A percentile compares a stretch with the other conserved stretches of the same genome.
Evolutionary conservation across 2,888 invertebrate genomes (phyloP).

Genomic region (Acanthosepion lycidas): DNA sequence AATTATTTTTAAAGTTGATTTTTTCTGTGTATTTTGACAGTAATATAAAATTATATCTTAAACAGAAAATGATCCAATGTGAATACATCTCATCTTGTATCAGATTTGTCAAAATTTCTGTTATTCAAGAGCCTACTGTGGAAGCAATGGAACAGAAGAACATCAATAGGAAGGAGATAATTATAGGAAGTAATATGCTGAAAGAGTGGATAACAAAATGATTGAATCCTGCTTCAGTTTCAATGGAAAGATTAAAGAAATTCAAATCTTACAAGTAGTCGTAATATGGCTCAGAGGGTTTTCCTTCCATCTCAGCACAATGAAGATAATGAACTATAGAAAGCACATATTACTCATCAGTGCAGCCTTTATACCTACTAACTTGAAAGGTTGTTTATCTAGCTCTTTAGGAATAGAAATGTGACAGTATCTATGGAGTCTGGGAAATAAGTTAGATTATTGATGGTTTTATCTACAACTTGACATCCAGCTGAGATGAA

Average conservation of each 20-base stretch:
- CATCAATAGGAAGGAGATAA: neutral
- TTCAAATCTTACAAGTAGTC: neutral
- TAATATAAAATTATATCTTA: no score
- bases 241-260: neutral
- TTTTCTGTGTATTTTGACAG: no score
- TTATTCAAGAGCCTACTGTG: no score
- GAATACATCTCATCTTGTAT: no score
- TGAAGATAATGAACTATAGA: neutral
- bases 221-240: neutral
- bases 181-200: neutral
- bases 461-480: conserved; percentile 7
- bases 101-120: no score
- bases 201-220: neutral
- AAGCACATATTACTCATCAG: neutral
- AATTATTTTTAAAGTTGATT: no score
- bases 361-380: neutral
- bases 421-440: neutral
- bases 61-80: no score
- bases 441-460: conserved; percentile 23
- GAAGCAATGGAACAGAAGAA: neutral
- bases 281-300: neutral
- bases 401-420: neutral
- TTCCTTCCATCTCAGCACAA: neutral
- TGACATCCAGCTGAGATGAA: neutral
- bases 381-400: conserved; percentile 33